phyloP scores from a whole-genome alignment of 2,113 vertebrate genomes.

The Baryphthengus martii region DNA sequence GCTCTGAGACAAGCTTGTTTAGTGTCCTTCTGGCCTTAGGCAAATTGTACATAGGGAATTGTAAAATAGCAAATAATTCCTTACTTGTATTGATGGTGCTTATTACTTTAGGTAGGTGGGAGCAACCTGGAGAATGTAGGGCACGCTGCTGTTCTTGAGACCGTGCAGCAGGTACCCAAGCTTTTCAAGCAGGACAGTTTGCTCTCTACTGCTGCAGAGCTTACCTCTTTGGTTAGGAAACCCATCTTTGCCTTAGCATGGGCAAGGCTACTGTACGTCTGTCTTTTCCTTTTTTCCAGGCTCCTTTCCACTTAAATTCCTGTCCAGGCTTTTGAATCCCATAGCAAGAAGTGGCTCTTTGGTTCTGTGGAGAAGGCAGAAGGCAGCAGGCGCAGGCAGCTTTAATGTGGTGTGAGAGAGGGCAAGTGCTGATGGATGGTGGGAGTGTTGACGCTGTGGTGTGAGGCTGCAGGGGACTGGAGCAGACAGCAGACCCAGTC shows the following conservation, averaged over 20 bases:
- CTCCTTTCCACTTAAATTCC: background rate
- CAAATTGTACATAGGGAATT: background rate
- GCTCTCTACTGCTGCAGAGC: background rate
- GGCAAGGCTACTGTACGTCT: background rate
- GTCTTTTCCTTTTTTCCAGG: background rate
- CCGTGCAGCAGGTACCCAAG: background rate
- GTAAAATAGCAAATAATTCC: background rate
- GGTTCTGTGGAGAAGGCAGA: background rate
- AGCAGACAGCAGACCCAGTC: background rate
- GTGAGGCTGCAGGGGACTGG: background rate
- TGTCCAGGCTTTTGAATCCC: background rate
- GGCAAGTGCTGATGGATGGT: background rate
- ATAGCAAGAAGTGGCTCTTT: background rate
- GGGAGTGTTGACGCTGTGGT: background rate
- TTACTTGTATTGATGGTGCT: background rate
- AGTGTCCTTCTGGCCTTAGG: background rate
- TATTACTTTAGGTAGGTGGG: background rate
- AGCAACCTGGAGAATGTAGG: background rate
- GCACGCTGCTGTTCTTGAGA: background rate
- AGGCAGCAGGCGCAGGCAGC: rapidly evolving
- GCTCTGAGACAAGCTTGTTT: background rate
- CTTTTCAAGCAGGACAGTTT: background rate
- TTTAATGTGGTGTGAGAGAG: background rate
- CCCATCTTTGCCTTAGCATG: background rate
- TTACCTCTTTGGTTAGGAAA: background rate